These are phyloP conservation scores for Maniola jurtina DNA, from an alignment of 1,140 invertebrate species.

Conservation along the genomic window DNA sequence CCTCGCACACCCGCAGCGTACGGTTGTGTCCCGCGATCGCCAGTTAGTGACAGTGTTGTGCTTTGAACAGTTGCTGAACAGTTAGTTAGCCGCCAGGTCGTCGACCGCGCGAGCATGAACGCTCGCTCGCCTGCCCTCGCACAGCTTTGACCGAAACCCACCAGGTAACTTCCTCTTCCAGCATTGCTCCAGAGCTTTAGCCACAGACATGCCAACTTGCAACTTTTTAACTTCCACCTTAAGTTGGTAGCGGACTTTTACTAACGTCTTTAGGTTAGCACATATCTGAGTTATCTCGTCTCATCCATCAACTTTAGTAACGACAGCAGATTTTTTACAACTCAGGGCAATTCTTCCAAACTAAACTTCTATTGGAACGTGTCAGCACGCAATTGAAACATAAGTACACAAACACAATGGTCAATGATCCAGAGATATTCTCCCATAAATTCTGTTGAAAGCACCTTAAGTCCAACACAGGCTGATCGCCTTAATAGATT, in stretches of 20 bases:
- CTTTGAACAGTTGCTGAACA: conserved; percentile 39
- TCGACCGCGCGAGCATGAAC: conserved; percentile 67
- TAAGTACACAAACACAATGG: neutral
- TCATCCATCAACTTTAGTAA: too few species aligned
- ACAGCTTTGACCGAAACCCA: conserved; percentile 48
- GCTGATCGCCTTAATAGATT: conserved; percentile 13
- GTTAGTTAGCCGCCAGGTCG: conserved; percentile 61
- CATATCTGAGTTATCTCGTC: too few species aligned
- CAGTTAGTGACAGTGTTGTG: conserved; percentile 47
- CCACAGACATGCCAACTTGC: conserved; percentile 1
- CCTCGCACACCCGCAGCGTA: conserved; percentile 31
- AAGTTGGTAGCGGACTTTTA: neutral
- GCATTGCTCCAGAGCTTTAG: conserved; percentile 1
- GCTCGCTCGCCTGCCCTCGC: conserved; percentile 42
- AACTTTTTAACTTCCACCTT: neutral
- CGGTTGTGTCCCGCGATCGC: conserved; percentile 27
- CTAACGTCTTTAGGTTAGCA: neutral
- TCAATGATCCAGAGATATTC: neutral
- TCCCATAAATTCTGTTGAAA: conserved; percentile 8
- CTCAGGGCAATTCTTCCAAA: too few species aligned
- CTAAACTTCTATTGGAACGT: too few species aligned
- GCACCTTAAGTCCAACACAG: conserved; percentile 6
- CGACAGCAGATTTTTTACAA: too few species aligned
- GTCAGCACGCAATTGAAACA: too few species aligned
- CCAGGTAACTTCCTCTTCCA: conserved; percentile 47